Base-by-base conservation (phyloP, 2,888 invertebrate species). In the Prionchulus punctatus region DNA sequence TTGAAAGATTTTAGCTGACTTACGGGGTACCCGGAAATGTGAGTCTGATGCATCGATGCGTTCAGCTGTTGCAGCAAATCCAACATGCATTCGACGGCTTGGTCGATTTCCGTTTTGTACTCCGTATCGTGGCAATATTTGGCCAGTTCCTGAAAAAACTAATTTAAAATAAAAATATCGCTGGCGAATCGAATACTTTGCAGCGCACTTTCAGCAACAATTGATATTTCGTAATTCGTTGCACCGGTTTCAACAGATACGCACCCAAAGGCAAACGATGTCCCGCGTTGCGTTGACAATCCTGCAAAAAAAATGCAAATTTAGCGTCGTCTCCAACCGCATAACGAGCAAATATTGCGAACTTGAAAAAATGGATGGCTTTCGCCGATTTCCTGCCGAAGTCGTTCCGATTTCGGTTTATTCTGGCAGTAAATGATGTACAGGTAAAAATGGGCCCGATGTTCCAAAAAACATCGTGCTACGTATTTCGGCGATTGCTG, bases 361-460 rank as follows among this genome's bases (percentile, higher is more conserved):
- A 72, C 73, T 65, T 71, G 70, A 59, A 73, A 73, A 63, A 73
- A 74, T 30, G 68, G 63, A 60, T 73, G 68, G 54, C 67, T 67
- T 60, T 74, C 71, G 25, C 74, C 74, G 50, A 89, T 79, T 43
- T 85, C 82, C 70, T 86, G 87, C 27, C 91, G 81, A 51, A 94
- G 75, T 63, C 85, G 81, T 70, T 96, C 94, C 2, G 91, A 91
- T 45, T 86, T 81, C 25, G 90, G 85, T 66, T 92, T 90, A 74
- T 96, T 91, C 77, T 92, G 90, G 76, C 94, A 96, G 77, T 94
- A 96, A 70, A 83, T 85, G 71, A 89, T 91, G 77, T 96, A 96
- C 64, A 90, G 78, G 62, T 83, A 80, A 42, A 69, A 62, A 56
- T 55, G 18, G 21, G n/a, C 47, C 4, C n/a, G 3, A 3, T 62